phyloP scores from a whole-genome alignment of 2,113 vertebrate species.

The Neogobius melanostomus region DNA sequence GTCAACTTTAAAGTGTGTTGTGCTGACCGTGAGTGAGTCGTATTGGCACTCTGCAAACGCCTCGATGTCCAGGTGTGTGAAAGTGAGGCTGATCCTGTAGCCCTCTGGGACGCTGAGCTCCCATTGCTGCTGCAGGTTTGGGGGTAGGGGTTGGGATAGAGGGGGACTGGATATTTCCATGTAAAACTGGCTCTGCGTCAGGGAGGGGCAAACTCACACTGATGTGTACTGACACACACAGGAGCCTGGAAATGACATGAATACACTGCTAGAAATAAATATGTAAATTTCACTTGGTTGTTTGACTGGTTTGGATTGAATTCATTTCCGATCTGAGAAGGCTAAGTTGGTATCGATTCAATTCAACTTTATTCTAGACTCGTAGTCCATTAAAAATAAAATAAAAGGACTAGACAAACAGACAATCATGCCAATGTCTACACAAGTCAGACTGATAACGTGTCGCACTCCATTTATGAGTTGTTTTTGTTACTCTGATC shows the following conservation, averaged over 20 bases:
- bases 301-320: background rate
- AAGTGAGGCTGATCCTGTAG: constrained; percentile 83
- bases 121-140: constrained; percentile 75
- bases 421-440: too few species aligned
- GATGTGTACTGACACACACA: constrained; percentile 42
- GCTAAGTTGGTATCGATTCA: too few species aligned
- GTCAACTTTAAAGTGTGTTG: background rate
- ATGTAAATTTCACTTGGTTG: background rate
- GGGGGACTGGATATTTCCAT: constrained; percentile 82
- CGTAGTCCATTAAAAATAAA: too few species aligned
- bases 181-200: constrained; percentile 32
- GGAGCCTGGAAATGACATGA: constrained; percentile 53
- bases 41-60: constrained; percentile 84
- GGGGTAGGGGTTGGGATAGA: constrained; percentile 84
- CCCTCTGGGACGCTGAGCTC: constrained; percentile 82
- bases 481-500: too few species aligned
- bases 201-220: constrained; percentile 33
- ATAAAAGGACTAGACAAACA: too few species aligned
- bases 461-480: too few species aligned
- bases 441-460: too few species aligned
- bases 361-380: too few species aligned
- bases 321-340: too few species aligned
- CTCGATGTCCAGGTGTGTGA: constrained; percentile 88
- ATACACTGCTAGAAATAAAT: background rate
- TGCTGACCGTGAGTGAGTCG: constrained; percentile 86